Conservation (phyloP, 2,888 invertebrate species). For the Smittia aterrima region DNA sequence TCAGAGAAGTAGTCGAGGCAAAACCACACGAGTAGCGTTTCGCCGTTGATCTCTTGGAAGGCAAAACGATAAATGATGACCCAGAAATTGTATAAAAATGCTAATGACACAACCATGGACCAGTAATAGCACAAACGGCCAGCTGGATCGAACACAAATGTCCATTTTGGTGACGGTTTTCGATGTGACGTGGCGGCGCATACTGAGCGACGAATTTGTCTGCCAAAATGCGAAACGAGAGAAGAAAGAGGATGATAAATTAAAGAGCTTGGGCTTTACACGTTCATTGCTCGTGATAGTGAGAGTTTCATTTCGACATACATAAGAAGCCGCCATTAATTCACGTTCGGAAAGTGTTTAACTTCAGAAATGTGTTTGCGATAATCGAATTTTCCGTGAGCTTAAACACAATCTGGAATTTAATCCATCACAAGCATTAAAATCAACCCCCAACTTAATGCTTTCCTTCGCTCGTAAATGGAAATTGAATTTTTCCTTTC, state of each 20-base stretch:
- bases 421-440: background rate
- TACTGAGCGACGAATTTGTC: slow-evolving; percentile 37
- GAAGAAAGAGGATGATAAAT: background rate
- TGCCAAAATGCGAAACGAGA: background rate
- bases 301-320: too few species aligned
- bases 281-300: too few species aligned
- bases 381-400: too few species aligned
- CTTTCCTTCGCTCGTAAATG: background rate
- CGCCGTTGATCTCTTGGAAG: slow-evolving; percentile 95
- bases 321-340: too few species aligned
- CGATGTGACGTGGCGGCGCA: slow-evolving; percentile 35
- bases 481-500: background rate
- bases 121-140: slow-evolving; percentile 95
- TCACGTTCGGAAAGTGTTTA: too few species aligned
- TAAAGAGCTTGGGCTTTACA: background rate
- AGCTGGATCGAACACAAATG: slow-evolving; percentile 97
- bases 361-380: too few species aligned
- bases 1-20: slow-evolving; percentile 96
- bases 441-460: background rate
- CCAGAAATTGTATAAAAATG: slow-evolving; percentile 96
- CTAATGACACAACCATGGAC: slow-evolving; percentile 92
- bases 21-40: slow-evolving; percentile 92
- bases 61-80: slow-evolving; percentile 98
- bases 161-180: slow-evolving; percentile 64
- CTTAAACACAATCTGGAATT: too few species aligned